These are phyloP conservation scores for Drosophila multiciliata DNA, from an alignment of 2,888 invertebrate genomes.

Conservation along the genomic window DNA sequence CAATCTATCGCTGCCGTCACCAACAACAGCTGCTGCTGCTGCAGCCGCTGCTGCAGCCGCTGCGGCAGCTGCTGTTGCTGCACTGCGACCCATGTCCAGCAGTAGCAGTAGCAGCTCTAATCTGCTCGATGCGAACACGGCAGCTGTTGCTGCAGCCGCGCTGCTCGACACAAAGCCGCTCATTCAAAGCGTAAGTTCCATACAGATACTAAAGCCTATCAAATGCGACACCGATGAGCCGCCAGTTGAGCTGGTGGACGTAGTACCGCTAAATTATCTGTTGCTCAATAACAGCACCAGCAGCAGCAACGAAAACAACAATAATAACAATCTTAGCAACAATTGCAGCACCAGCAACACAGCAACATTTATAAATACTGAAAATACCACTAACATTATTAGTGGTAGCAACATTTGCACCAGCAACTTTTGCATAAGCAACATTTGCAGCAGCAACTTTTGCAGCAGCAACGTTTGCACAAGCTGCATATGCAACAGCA, in stretches of 20 bases:
- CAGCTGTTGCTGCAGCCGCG: slow-evolving; percentile 87
- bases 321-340: neutral
- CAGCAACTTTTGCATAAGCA: neutral
- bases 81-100: slow-evolving; percentile 82
- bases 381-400: slow-evolving; percentile 1
- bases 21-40: slow-evolving; percentile 85
- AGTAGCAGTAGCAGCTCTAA: slow-evolving; percentile 76
- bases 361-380: neutral
- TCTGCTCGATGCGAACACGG: slow-evolving; percentile 85
- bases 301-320: neutral
- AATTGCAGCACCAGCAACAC: slow-evolving; percentile 1
- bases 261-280: slow-evolving; percentile 11
- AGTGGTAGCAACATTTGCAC: slow-evolving; percentile 13
- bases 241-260: slow-evolving; percentile 21
- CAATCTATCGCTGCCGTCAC: slow-evolving; percentile 92
- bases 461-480: neutral
- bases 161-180: slow-evolving; percentile 88
- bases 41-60: slow-evolving; percentile 68
- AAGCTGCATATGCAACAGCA: slow-evolving; percentile 5
- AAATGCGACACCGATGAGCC: slow-evolving; percentile 13
- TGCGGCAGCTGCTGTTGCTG: slow-evolving; percentile 72
- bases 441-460: slow-evolving; percentile 10
- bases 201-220: slow-evolving; percentile 22
- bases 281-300: slow-evolving; percentile 11
- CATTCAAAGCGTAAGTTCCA: slow-evolving; percentile 92